Percentiles rank a stretch among this genome's conserved stretches.
phyloP scores from a whole-genome alignment of 30 jellyfish, hydroid and myxozoan species.

The Nemopilema nomurai region DNA sequence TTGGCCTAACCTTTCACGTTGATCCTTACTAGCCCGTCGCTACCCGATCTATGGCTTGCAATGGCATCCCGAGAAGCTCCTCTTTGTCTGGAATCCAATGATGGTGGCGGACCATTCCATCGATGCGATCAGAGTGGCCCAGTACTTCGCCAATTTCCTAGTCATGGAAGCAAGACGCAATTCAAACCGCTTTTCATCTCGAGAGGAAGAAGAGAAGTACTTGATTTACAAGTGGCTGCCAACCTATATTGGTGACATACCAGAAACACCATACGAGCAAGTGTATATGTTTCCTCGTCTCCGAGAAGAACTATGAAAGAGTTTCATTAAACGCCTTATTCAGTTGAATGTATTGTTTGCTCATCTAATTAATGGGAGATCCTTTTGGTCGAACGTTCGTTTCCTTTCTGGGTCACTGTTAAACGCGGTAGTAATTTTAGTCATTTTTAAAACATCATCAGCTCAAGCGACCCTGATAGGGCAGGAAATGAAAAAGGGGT shows the following conservation, averaged over 20 bases:
- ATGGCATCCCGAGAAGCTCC: constrained; percentile 96
- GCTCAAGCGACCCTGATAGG: too few species aligned
- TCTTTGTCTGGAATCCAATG: constrained; percentile 79
- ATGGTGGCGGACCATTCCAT: constrained; percentile 81
- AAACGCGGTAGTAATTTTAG: too few species aligned
- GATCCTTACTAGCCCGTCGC: constrained; percentile 57
- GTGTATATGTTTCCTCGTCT: constrained; percentile 60
- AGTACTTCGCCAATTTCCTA: constrained; percentile 84
- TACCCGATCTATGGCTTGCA: constrained; percentile 93
- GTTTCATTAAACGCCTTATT: too few species aligned
- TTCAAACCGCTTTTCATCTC: constrained; percentile 66
- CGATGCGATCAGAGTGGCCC: constrained; percentile 78
- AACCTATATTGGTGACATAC: constrained; percentile 81
- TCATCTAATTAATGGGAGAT: too few species aligned
- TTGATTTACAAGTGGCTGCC: constrained; percentile 69
- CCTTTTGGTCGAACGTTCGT: too few species aligned
- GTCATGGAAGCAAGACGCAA: constrained; percentile 75
- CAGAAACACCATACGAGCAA: constrained; percentile 94
- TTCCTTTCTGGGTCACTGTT: too few species aligned
- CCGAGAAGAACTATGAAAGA: constrained; percentile 18
- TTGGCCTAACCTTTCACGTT: neutral
- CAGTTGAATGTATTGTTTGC: too few species aligned
- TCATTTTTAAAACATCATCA: too few species aligned
- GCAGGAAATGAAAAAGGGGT: too few species aligned
- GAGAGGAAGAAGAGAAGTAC: constrained; percentile 66